These are phyloP conservation scores for Cephus cinctus DNA, from an alignment of 1,140 invertebrate species.

Conservation along the genomic window DNA sequence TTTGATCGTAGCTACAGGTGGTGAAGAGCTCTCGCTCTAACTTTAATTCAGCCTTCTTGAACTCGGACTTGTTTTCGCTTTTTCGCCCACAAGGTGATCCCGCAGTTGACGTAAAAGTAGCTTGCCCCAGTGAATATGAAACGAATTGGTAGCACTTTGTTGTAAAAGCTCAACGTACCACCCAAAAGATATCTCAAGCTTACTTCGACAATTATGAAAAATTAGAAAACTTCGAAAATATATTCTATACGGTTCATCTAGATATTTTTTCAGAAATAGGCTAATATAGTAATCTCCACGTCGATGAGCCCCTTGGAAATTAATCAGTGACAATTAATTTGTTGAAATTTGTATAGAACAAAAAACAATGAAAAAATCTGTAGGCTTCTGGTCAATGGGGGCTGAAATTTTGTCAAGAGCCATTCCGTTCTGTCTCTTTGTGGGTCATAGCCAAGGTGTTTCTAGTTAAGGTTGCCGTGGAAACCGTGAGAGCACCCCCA, in stretches of 20 bases:
- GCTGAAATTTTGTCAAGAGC: no score
- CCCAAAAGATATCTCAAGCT: neutral
- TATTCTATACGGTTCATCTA: no score
- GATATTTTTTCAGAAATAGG: no score
- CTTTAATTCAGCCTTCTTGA: slow-evolving; percentile 34
- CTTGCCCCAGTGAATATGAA: slow-evolving; percentile 30
- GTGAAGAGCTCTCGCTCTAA: slow-evolving; percentile 13
- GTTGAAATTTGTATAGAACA: neutral
- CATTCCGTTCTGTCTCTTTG: slow-evolving; percentile 5
- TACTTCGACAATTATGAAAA: neutral
- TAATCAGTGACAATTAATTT: neutral
- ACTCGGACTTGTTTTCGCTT: slow-evolving; percentile 18
- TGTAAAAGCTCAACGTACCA: slow-evolving; percentile 19
- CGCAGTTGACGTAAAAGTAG: slow-evolving; percentile 18
- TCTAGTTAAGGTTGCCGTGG: slow-evolving; percentile 53
- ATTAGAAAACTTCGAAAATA: neutral
- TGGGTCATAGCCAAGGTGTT: slow-evolving; percentile 41
- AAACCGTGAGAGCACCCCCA: slow-evolving; percentile 46
- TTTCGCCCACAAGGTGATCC: slow-evolving; percentile 21
- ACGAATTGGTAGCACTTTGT: slow-evolving; percentile 22
- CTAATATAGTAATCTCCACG: no score
- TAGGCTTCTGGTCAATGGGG: no score
- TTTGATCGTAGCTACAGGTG: slow-evolving; percentile 35
- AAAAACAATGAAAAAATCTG: neutral
- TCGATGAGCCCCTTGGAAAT: no score